These are phyloP conservation scores for Oryctolagus cuniculus DNA, from an alignment of 2,113 vertebrate genomes.

Conservation along the genomic window DNA sequence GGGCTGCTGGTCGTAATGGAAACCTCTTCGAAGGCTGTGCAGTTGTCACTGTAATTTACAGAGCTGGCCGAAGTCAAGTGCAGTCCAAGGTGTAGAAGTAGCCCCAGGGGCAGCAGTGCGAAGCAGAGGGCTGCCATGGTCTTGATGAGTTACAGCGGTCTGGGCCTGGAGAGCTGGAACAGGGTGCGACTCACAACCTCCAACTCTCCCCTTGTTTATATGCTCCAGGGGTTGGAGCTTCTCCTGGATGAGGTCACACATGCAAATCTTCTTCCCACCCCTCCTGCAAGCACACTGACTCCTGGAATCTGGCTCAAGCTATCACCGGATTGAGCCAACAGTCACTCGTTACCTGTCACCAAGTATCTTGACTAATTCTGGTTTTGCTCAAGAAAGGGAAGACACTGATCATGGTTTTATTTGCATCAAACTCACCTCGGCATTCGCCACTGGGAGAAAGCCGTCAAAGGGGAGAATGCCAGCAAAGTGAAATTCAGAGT, in stretches of 20 bases:
- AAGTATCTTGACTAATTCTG: constrained; percentile 13
- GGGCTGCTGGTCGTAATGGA: rapidly evolving
- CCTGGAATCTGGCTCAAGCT: constrained; percentile 3
- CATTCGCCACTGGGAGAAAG: neutral
- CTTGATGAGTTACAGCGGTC: neutral
- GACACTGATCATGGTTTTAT: neutral
- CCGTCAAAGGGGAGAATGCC: neutral
- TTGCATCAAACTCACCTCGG: neutral
- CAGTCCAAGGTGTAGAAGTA: constrained; percentile 66
- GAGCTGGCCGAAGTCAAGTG: neutral
- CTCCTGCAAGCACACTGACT: constrained; percentile 42
- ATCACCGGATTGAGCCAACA: constrained; percentile 25
- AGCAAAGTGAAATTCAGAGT: neutral
- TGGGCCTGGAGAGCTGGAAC: neutral
- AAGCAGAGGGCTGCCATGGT: constrained; percentile 72
- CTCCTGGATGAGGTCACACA: constrained; percentile 72
- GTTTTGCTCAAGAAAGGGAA: constrained; percentile 56
- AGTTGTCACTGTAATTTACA: neutral
- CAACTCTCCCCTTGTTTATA: constrained; percentile 66
- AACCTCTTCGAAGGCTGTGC: rapidly evolving
- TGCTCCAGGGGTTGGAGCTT: constrained; percentile 60
- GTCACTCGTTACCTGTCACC: neutral
- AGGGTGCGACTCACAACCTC: neutral
- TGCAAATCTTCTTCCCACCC: constrained; percentile 69
- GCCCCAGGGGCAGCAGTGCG: neutral